Evolutionary conservation across 2,113 vertebrate species (phyloP).

Genomic region (Ceyx melanurus): DNA sequence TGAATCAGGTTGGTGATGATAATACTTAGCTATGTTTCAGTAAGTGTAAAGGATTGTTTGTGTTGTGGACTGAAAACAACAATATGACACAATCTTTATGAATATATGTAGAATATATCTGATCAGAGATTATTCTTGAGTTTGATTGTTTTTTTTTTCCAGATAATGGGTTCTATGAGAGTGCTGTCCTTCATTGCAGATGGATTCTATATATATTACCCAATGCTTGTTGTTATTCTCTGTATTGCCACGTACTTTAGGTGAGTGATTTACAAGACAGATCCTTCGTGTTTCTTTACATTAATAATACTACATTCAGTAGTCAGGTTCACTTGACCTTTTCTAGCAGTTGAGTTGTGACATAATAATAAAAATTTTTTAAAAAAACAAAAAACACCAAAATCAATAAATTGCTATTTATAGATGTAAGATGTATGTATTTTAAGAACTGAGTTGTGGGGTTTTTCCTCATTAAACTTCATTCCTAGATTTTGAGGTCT

Average conservation of each 20-base stretch:
- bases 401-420: not conserved
- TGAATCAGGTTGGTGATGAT: not conserved
- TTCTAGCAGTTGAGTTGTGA: not conserved
- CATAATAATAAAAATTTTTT: not conserved
- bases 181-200: slow-evolving; percentile 92
- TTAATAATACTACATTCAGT: not conserved
- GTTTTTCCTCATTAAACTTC: not conserved
- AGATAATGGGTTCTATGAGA: slow-evolving; percentile 96
- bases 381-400: not conserved
- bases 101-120: not conserved
- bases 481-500: not conserved
- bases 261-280: slow-evolving; percentile 65
- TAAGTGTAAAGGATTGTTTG: not conserved
- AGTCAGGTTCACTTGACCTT: not conserved
- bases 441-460: not conserved
- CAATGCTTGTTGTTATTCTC: slow-evolving; percentile 91
- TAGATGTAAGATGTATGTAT: not conserved
- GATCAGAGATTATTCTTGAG: not conserved
- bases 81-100: not conserved
- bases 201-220: slow-evolving; percentile 97
- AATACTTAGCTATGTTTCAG: not conserved
- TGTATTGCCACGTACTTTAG: slow-evolving; percentile 93
- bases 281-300: not conserved
- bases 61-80: not conserved
- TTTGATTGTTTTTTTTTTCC: not conserved